Percentiles rank a stretch among this genome's conserved stretches.
Conservation (phyloP, 1,140 invertebrate species). For the Euura lappo region DNA sequence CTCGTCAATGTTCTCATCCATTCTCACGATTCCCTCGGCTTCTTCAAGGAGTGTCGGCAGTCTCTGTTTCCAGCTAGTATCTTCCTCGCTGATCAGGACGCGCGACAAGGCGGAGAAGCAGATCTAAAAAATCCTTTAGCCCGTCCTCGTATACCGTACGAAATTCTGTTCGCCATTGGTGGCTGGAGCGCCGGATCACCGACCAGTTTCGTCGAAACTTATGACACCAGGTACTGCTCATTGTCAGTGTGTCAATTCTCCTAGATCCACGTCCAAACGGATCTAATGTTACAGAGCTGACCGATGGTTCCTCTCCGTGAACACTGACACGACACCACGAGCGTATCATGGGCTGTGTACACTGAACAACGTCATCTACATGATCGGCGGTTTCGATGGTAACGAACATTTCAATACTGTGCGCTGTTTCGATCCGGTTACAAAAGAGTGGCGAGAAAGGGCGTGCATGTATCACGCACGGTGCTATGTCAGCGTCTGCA, state of each 20-base stretch:
- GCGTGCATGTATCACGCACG: constrained; percentile 77
- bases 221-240: constrained; percentile 64
- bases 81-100: constrained; percentile 67
- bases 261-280: not conserved
- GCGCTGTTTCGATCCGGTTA: constrained; percentile 70
- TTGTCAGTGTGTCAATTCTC: not conserved
- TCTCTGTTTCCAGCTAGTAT: constrained; percentile 70
- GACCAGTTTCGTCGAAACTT: constrained; percentile 80
- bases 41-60: constrained; percentile 68
- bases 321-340: constrained; percentile 68
- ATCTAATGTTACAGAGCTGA: constrained; percentile 58
- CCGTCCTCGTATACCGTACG: constrained; percentile 70
- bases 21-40: constrained; percentile 29
- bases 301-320: constrained; percentile 68
- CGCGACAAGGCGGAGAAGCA: constrained; percentile 61
- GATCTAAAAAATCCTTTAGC: constrained; percentile 65
- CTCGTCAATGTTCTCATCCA: too few species aligned
- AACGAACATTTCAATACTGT: constrained; percentile 75
- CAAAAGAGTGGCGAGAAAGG: constrained; percentile 68
- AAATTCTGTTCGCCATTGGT: constrained; percentile 75
- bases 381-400: constrained; percentile 80
- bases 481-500: constrained; percentile 80
- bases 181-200: constrained; percentile 83
- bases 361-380: constrained; percentile 73
- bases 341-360: constrained; percentile 79